phyloP scores from a whole-genome alignment of 1,140 invertebrate species.

The Penaeus japonicus region DNA sequence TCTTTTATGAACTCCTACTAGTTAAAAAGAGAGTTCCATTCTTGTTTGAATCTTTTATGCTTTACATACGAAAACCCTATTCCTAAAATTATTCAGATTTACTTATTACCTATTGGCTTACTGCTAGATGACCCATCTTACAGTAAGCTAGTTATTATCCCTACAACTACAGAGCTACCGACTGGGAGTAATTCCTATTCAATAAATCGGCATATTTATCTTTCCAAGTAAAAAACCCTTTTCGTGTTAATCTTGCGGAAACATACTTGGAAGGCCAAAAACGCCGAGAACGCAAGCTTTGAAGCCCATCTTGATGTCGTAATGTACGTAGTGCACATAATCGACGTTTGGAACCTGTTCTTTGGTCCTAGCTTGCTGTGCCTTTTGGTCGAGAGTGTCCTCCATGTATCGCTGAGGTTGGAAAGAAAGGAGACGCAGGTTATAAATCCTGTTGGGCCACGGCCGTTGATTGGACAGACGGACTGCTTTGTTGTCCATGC shows the following conservation, averaged over 20 bases:
- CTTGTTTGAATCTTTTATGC: too few species aligned
- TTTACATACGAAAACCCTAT: too few species aligned
- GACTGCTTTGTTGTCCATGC: too few species aligned
- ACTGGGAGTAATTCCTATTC: not conserved
- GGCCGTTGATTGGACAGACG: too few species aligned
- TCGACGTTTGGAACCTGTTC: not conserved
- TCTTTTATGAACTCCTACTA: too few species aligned
- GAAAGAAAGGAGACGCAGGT: not conserved
- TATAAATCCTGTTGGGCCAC: too few species aligned
- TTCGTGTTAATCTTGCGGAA: not conserved
- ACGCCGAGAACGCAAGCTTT: conserved; percentile 9
- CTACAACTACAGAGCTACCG: too few species aligned
- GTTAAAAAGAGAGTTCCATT: too few species aligned
- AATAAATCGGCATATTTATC: not conserved
- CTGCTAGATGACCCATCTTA: not conserved
- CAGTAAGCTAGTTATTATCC: not conserved
- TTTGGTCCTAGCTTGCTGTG: not conserved
- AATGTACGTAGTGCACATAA: conserved; percentile 17
- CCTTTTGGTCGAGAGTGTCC: not conserved
- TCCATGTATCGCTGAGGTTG: not conserved
- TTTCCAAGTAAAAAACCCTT: not conserved
- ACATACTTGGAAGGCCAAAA: conserved; percentile 13
- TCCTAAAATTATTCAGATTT: too few species aligned
- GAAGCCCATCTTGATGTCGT: conserved; percentile 14
- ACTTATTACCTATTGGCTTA: not conserved